phyloP scores from a whole-genome alignment of 2,888 invertebrate genomes.

The Pomacea canaliculata region DNA sequence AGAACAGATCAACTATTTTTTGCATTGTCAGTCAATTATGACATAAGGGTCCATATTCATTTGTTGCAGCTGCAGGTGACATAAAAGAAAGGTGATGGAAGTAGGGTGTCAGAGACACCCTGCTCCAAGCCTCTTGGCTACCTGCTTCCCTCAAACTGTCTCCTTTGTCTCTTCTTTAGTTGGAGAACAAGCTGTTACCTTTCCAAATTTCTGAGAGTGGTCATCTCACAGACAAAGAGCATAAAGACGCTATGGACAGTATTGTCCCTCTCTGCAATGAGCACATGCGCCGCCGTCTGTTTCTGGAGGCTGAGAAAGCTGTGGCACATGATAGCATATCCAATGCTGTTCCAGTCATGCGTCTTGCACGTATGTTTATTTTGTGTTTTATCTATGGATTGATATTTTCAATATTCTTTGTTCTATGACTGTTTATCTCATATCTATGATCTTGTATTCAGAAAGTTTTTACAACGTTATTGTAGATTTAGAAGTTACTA shows the following conservation, averaged over 20 bases:
- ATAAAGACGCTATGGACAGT: constrained; percentile 61
- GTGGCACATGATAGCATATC: constrained; percentile 48
- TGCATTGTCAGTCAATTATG: too few species aligned
- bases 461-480: not conserved
- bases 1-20: too few species aligned
- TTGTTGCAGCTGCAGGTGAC: too few species aligned
- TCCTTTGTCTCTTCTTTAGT: constrained; percentile 37
- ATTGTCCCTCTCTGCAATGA: constrained; percentile 61
- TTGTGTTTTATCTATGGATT: too few species aligned
- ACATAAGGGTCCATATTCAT: too few species aligned
- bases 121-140: too few species aligned
- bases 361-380: constrained; percentile 64
- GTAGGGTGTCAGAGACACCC: too few species aligned
- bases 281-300: constrained; percentile 55
- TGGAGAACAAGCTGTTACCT: constrained; percentile 59
- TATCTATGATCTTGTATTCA: too few species aligned
- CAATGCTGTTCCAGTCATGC: constrained; percentile 54
- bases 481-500: not conserved
- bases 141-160: too few species aligned
- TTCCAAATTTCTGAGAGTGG: constrained; percentile 52
- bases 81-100: too few species aligned
- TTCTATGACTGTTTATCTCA: too few species aligned
- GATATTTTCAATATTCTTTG: too few species aligned
- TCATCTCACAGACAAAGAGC: constrained; percentile 61
- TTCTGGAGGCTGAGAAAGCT: constrained; percentile 57